Percentiles rank a stretch among this genome's conserved stretches.
Evolutionary conservation across 2,888 invertebrate species (phyloP).

Genomic region (Diarsia dahlii): DNA sequence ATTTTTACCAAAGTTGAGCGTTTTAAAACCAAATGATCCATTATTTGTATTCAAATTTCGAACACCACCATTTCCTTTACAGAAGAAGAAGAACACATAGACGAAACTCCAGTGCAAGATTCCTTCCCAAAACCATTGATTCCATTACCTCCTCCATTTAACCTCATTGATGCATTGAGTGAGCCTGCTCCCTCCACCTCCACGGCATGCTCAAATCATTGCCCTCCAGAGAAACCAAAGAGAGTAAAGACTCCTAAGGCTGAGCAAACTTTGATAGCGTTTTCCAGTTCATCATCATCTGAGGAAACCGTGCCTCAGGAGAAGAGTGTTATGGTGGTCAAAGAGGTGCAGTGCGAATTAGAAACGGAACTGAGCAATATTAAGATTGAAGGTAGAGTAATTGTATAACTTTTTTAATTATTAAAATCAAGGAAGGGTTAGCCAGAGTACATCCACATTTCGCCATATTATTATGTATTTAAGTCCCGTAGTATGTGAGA

Average conservation of each 20-base stretch:
- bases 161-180: conserved; percentile 81
- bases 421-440: too few species aligned
- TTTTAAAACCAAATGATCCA: neutral
- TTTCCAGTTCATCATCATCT: conserved; percentile 82
- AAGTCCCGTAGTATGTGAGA: too few species aligned
- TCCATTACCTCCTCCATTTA: conserved; percentile 62
- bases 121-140: conserved; percentile 57
- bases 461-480: too few species aligned
- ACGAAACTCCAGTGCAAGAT: conserved; percentile 80
- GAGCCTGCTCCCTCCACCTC: conserved; percentile 81
- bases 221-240: conserved; percentile 73
- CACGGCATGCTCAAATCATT: conserved; percentile 73
- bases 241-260: conserved; percentile 72
- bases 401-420: too few species aligned
- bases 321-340: conserved; percentile 62
- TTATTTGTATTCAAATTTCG: neutral
- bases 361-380: conserved; percentile 64
- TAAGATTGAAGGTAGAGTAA: conserved; percentile 70
- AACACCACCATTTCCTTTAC: conserved; percentile 35
- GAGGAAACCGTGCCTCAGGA: conserved; percentile 77
- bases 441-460: too few species aligned
- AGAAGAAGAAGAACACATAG: conserved; percentile 73
- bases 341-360: conserved; percentile 75
- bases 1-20: neutral
- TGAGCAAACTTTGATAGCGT: conserved; percentile 79